Evolutionary conservation across 2,797 vertebrate species (phyloP), one percentile per base, ranked within the genome.

Genomic region (Synanceia verrucosa): DNA sequence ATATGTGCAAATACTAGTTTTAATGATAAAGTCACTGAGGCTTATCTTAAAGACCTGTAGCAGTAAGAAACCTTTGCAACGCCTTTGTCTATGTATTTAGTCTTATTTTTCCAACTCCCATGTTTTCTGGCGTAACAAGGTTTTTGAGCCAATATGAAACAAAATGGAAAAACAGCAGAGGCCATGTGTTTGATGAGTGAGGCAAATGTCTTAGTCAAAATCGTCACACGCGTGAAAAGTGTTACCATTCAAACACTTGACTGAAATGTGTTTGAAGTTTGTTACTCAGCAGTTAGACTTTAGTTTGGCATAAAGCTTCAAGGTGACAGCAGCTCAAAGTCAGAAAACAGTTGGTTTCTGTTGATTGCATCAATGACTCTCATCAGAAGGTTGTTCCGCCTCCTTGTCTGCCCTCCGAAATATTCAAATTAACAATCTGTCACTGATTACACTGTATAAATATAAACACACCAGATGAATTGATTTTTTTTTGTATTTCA

Each of bases 51-150:
- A 52, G 61, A 34, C 37, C 13, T 44, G 36, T 31, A 44, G 46
- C 44, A 52, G 9, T 10, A 12, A 60, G 18, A 11, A 52, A 44
- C 51, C 8, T 8, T 63, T n/a, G 11, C 50, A 61, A 31, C 43
- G 57, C 29, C 2, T 44, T 67, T 58, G 10, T 47, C 53, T 58
- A 33, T 52, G 21, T 48, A 60, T 64, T 67, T 52, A 57, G 51
- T 61, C 37, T 46, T 1, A 48, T 73, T 56, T 68, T 48, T 72
- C 13, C 36, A 28, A 33, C 34, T 18, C n/a, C n/a, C 18, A 36
- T 9, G 4, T 53, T 10, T 51, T 44, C 8, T 61, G n/a, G n/a
- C n/a, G n/a, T n/a, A 21, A 31, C 31, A 4, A 58, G 12, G 13
- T 56, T 58, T 57, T 23, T 51, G 14, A 70, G 16, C 31, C 19